These are phyloP conservation scores for Melieria omissa DNA, from an alignment of 2,888 invertebrate genomes.

Conservation along the genomic window DNA sequence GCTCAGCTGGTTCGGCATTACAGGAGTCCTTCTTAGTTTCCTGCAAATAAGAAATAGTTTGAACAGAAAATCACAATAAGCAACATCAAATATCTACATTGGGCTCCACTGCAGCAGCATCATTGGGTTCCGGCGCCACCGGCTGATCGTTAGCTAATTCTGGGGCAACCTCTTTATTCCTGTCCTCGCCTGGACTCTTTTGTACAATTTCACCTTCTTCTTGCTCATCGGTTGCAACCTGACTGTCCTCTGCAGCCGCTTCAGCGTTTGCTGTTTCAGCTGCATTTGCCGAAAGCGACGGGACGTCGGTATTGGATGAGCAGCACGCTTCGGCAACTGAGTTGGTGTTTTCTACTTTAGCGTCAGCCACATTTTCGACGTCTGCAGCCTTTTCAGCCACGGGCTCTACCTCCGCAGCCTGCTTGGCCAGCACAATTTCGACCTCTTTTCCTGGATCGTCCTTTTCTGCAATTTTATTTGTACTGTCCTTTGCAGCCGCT, in stretches of 20 bases:
- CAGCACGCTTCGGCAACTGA: no score
- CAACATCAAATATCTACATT: no score
- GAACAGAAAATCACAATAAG: not conserved
- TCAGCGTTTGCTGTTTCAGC: conserved; percentile 32
- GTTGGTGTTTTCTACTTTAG: conserved; percentile 23
- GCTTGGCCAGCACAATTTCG: not conserved
- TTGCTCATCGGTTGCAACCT: conserved; percentile 21
- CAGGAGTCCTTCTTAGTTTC: not conserved
- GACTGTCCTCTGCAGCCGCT: conserved; percentile 19
- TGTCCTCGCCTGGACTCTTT: conserved; percentile 2
- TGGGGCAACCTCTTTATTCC: not conserved
- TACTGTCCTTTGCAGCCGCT: conserved; percentile 21
- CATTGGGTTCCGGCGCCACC: not conserved
- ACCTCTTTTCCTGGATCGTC: not conserved
- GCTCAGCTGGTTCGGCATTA: no score
- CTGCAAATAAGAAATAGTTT: not conserved
- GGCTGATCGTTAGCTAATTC: conserved; percentile 17
- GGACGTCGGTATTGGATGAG: no score
- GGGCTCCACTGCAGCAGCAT: not conserved
- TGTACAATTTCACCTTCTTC: conserved; percentile 25
- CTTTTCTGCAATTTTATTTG: conserved; percentile 20
- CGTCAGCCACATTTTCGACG: conserved; percentile 14
- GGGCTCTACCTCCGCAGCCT: conserved; percentile 18
- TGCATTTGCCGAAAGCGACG: not conserved
- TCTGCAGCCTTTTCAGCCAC: conserved; percentile 42